Evolutionary conservation across 2,888 invertebrate genomes (phyloP), one percentile per base, ranked within the genome.

Genomic region (Acrocyrtus sp.): DNA sequence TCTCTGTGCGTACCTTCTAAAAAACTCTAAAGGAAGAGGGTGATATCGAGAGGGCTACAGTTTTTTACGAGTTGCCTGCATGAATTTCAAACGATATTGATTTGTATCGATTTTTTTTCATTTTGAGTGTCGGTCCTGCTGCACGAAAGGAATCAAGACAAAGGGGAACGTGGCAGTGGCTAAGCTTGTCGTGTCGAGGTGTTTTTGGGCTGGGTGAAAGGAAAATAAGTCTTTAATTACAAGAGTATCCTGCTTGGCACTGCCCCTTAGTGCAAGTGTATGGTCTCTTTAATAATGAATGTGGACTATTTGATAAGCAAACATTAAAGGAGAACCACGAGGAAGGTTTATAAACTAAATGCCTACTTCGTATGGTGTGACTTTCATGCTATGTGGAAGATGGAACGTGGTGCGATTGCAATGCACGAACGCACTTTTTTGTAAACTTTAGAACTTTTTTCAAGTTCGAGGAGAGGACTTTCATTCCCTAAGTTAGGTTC

Each of bases 31-130:
- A 8, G 34, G 15, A 12, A 54, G 21, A 27, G 19, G 53, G 19
- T 43, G 2, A n/a, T 24, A 26, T 60, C 27, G 29, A 5, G 43
- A 24, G 17, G 15, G 10, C 27, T 58, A 54, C 3, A 34, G 6
- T 26, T 24, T 57, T 58, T 58, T n/a, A n/a, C n/a, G 58, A 41
- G 26, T 21, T 58, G 58, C 12, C 19, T 26, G 21, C 26, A 22
- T 22, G 12, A 26, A 56, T 19, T n/a, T n/a, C n/a, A n/a, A n/a
- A n/a, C 41, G 39, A 41, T 10, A 34, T 56, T 56, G 15, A 39
- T 45, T 45, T n/a, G 2, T 47, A 21, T 17, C 19, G n/a, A 19
- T 10, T n/a, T n/a, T n/a, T n/a, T n/a, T n/a, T n/a, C n/a, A n/a
- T n/a, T n/a, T n/a, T n/a, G n/a, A n/a, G n/a, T n/a, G n/a, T n/a